Base-by-base conservation (phyloP, 2,888 invertebrate species). In the Sesamia inferens region DNA sequence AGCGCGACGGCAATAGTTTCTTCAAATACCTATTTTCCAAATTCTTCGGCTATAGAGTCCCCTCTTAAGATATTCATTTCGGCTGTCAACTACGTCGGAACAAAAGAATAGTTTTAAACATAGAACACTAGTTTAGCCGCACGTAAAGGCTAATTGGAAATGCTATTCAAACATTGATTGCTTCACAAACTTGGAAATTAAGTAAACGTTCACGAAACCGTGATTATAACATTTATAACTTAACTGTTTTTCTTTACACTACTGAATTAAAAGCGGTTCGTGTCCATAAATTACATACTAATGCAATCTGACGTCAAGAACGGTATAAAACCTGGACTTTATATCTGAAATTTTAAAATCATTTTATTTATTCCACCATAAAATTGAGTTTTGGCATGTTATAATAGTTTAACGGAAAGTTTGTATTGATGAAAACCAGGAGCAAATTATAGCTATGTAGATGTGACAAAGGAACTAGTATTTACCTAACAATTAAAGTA, bases 101-200 rank as follows among this genome's bases (percentile, higher is more conserved):
- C 67, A 74, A 79, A 78, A 69, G 39, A 82, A 82, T 83, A 58
- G 68, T 61, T 81, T 67, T 16, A 55, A 63, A 69, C 74, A 14
- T 67, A 69, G 67, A 62, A 70, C 61, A 68, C 66, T 66, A 71
- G 69, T 68, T 82, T 39, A 71, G 58, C 39, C 65, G 65, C 69
- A 79, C 57, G 67, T 81, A 78, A 71, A 74, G 57, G 42, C 83
- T 81, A 81, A 82, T 69, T 82, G 71, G 64, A 70, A 74, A 70
- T 72, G 24, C 63, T 78, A 73, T 72, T 77, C 78, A 66, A 78
- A 58, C 67, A 71, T 65, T 82, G 69, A 74, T 82, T 82, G 70
- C 59, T 61, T 72, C 64, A 71, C 67, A 62, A 77, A 78, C 61
- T 74, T 78, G 59, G 54, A 62, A 74, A 76, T 64, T 63, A 73